Base-by-base conservation (phyloP, 2,797 vertebrate genomes). In the Lithobates pipiens region DNA sequence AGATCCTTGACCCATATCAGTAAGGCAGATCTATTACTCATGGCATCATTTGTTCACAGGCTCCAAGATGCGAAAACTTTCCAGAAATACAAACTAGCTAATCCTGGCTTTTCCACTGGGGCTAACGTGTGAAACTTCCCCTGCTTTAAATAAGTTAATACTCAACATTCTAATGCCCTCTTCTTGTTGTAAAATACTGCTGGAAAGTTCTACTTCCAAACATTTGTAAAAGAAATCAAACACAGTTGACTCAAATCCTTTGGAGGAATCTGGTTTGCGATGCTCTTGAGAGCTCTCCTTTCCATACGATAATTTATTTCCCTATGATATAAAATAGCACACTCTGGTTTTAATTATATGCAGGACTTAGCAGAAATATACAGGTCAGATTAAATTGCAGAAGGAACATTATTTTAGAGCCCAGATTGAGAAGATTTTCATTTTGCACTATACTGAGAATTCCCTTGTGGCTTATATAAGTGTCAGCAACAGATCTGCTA, bases 181-280 rank as follows among this genome's bases (percentile, higher is more conserved):
- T 72, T 74, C 57, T 77, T 72, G 71, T 71, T 70, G 79, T 87
- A 79, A 84, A 80, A 83, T 76, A 83, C 36, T 57, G 32, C 36
- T 87, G 86, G 81, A 80, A 87, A 76, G 63, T 29, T 63, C 69
- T 79, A 63, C 71, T 74, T 79, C 86, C 81, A 84, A 87, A 87
- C 86, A 87, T 87, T 87, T 87, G 85, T 75, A 15, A 83, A 87
- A 87, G 85, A 87, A 87, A 87, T 87, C 85, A 87, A 78, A 83
- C 67, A 73, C 61, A 61, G 42, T 83, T 76, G 81, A 80, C 81
- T 79, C 76, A 63, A 87, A 87, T 83, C 86, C 86, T 87, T 79
- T 27, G 36, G 81, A 80, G 86, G 70, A 76, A 80, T 83, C 63
- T 71, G 23, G 16, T 83, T 86, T 86, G 85, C 5, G 85, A 86